These are phyloP conservation scores for Butorides virescens DNA, from an alignment of 2,113 vertebrate genomes.

Conservation along the genomic window DNA sequence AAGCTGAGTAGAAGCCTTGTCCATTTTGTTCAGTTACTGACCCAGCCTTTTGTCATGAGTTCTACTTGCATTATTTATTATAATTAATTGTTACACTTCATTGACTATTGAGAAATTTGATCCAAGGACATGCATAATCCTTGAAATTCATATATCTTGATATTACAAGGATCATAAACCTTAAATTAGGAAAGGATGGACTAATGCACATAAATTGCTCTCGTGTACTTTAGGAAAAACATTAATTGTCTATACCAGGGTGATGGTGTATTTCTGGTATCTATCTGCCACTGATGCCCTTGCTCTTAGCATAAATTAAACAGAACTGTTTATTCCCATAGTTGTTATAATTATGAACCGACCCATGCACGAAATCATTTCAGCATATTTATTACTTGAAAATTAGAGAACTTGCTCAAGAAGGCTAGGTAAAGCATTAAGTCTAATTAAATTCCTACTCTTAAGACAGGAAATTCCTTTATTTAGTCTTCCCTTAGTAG, in stretches of 20 bases:
- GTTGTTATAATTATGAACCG: background rate
- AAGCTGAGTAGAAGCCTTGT: slow-evolving; percentile 10
- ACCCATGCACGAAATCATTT: background rate
- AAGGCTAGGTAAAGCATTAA: background rate
- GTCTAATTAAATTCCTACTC: background rate
- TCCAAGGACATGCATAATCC: slow-evolving; percentile 64
- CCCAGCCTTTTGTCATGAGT: background rate
- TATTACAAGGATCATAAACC: slow-evolving; percentile 78
- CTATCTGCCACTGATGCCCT: background rate
- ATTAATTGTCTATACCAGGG: background rate
- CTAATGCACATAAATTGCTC: slow-evolving; percentile 53
- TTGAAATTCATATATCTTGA: slow-evolving; percentile 72
- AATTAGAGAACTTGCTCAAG: background rate
- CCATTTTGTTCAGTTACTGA: slow-evolving; percentile 20
- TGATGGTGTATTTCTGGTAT: background rate
- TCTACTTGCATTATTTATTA: slow-evolving; percentile 43
- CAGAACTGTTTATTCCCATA: background rate
- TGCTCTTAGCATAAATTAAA: background rate
- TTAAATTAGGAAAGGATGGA: slow-evolving; percentile 66
- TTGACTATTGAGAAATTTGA: slow-evolving; percentile 54
- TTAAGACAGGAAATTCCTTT: background rate
- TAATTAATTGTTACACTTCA: slow-evolving; percentile 75
- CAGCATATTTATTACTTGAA: background rate
- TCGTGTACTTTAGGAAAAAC: slow-evolving; percentile 19
- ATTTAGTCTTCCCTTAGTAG: background rate